Base-by-base conservation (phyloP, 2,113 vertebrate species). In the Ciconia boyciana region DNA sequence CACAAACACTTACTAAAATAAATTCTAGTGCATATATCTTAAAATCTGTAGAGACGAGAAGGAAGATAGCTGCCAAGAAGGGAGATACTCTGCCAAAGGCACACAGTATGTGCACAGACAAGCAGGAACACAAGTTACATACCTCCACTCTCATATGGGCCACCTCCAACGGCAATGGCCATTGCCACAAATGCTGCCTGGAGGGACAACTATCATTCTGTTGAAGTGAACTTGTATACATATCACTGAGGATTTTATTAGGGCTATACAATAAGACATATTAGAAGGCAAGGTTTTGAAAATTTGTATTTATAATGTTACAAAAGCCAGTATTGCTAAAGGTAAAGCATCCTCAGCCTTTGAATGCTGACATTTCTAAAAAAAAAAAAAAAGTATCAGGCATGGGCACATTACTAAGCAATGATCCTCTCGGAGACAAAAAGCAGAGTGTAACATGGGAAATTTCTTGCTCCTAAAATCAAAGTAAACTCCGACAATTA, bases 71-170 rank as follows among this genome's bases (percentile, higher is more conserved):
- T 32, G 43, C 22, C 14, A 24, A 32, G 36, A 71, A 22, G 10
- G 44, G 11, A 46, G 6, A 26, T 11, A 46, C 10, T 39, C 43
- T 58, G 57, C 29, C 44, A 75, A 49, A 90, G 24, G n/a, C 43
- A 55, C 31, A 11, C 3, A 16, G 10, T 4, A 6, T 3, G 16
- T 29, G 29, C 52, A 9, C 1, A 4, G 39, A 41, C 3, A 28
- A 36, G 31, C 11, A 65, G 31, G 29, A 60, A 21, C 21, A 70
- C 13, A 49, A 43, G 16, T 11, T 25, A 4, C 15, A 10, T 4
- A 15, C 16, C 15, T 51, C 57, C 36, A 31, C 25, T 62, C 36
- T 39, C 48, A 34, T 6, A 21, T 9, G 28, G 68, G 11, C 18
- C 34, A 52, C 34, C 29, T 84, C n/a, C 54, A 71, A 25, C 0